A percentile compares a stretch with the other conserved stretches of the same genome.
Evolutionary conservation across 2,113 vertebrate species (phyloP).

Genomic region (Forbesichthys agassizii): DNA sequence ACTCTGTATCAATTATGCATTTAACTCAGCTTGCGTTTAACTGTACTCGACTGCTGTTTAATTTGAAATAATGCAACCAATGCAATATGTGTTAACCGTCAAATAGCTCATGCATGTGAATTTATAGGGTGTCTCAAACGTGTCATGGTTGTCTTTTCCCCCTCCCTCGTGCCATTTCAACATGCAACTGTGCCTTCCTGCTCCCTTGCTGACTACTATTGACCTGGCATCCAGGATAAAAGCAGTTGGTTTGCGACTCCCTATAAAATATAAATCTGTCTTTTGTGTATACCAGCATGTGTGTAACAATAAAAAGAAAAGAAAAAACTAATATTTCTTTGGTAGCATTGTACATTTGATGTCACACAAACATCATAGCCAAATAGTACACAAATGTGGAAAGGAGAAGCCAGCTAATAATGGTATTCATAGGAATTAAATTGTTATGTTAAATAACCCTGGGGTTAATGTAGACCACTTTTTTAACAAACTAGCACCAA

Average conservation of each 20-base stretch:
- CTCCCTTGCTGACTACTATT: constrained; percentile 63
- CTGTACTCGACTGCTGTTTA: constrained; percentile 21
- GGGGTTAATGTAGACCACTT: too few relatives aligned
- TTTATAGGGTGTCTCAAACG: constrained; percentile 27
- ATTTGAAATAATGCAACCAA: constrained; percentile 34
- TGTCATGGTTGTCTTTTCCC: constrained; percentile 39
- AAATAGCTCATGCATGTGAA: constrained; percentile 63
- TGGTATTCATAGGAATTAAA: too few relatives aligned
- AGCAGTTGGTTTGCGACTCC: constrained; percentile 62
- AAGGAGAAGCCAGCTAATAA: too few relatives aligned
- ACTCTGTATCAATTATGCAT: constrained; percentile 49
- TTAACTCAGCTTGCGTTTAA: constrained; percentile 18
- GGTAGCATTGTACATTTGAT: neutral
- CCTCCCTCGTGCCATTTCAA: constrained; percentile 65
- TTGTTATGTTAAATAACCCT: too few relatives aligned
- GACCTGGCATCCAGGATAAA: constrained; percentile 78
- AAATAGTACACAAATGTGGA: too few relatives aligned
- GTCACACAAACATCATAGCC: too few relatives aligned
- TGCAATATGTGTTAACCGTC: constrained; percentile 34
- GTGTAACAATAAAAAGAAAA: constrained; percentile 65
- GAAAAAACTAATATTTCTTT: neutral
- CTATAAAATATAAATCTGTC: constrained; percentile 52
- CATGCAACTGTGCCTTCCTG: constrained; percentile 74
- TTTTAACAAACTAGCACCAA: too few relatives aligned
- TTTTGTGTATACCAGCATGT: constrained; percentile 73